These are phyloP conservation scores for Torymus auratus DNA, from an alignment of 2,888 invertebrate genomes.

Conservation along the genomic window DNA sequence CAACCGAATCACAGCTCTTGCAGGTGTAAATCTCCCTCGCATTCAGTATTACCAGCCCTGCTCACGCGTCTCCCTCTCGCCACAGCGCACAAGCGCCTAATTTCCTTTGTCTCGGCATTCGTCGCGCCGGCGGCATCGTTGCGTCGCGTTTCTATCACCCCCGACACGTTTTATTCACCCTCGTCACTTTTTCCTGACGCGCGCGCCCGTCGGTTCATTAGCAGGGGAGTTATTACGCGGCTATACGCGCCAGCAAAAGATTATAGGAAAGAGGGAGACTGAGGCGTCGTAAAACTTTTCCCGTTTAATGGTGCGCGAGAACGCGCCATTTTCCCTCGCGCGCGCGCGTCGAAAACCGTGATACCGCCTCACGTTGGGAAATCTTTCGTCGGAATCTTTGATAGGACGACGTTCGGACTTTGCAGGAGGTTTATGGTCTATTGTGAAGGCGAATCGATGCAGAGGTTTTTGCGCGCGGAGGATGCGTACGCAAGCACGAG, in stretches of 20 bases:
- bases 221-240: conserved; percentile 46
- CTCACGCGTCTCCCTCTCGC: neutral
- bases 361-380: too few species aligned
- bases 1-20: too few species aligned
- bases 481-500: neutral
- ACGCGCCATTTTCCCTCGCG: conserved; percentile 13
- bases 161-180: neutral
- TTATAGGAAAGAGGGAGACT: neutral
- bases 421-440: neutral
- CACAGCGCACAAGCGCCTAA: conserved; percentile 17
- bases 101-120: conserved; percentile 37
- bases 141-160: conserved; percentile 1
- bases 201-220: conserved; percentile 43
- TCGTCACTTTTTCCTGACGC: neutral
- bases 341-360: neutral
- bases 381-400: too few species aligned
- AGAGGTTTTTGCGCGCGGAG: neutral
- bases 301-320: conserved; percentile 62
- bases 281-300: conserved; percentile 60
- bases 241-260: too few species aligned
- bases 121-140: neutral
- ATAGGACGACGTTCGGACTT: too few species aligned
- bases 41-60: too few species aligned
- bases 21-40: too few species aligned
- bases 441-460: neutral